Evolutionary conservation across 2,888 invertebrate genomes (phyloP).

Genomic region (Sarcophaga subvicina): DNA sequence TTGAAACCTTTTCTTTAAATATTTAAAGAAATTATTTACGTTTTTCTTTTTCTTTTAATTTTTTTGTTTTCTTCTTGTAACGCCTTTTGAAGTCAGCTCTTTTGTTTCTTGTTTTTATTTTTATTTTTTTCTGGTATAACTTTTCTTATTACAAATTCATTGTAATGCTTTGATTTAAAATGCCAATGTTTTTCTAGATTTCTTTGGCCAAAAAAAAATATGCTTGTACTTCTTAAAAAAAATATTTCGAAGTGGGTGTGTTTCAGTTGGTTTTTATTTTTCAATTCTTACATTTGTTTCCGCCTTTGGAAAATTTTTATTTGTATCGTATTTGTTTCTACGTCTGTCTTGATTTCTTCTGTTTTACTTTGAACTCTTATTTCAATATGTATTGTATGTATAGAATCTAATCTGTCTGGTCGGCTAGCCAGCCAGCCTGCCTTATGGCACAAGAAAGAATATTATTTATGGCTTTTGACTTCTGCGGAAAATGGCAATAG

Average conservation of each 20-base stretch:
- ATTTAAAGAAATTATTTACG: neutral
- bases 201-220: neutral
- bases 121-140: neutral
- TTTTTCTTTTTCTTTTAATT: conserved; percentile 11
- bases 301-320: conserved; percentile 32
- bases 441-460: conserved; percentile 40
- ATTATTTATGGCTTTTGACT: conserved; percentile 55
- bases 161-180: conserved; percentile 18
- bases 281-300: conserved; percentile 46
- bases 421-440: neutral
- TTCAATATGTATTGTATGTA: no score
- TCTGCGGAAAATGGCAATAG: conserved; percentile 18
- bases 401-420: conserved; percentile 6
- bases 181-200: neutral
- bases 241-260: conserved; percentile 48
- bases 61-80: neutral
- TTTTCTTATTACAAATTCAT: conserved; percentile 29
- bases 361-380: conserved; percentile 27
- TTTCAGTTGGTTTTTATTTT: conserved; percentile 5
- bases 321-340: neutral
- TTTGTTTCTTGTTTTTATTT: conserved; percentile 24
- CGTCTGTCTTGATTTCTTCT: neutral
- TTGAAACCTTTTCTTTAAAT: no score
- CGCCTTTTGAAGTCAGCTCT: neutral
- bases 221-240: neutral